Conservation (phyloP, 2,888 invertebrate genomes). For the Molanna angustata region DNA sequence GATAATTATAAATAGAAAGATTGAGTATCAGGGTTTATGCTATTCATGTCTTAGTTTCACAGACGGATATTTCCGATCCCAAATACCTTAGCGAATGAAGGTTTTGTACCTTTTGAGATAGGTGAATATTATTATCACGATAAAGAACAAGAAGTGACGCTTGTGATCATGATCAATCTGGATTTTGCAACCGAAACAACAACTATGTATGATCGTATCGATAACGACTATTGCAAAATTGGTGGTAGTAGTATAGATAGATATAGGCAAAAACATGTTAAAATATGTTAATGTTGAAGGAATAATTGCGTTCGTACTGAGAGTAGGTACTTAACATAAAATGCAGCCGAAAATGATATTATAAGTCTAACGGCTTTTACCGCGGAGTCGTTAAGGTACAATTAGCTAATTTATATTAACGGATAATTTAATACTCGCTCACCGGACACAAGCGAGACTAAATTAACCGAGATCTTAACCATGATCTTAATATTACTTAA, state of each 20-base stretch:
- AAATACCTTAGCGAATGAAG: conserved; percentile 15
- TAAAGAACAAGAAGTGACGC: conserved; percentile 18
- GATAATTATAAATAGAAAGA: no score
- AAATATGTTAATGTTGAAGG: conserved; percentile 23
- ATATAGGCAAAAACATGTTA: no score
- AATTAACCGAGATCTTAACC: no score
- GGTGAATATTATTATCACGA: conserved; percentile 11
- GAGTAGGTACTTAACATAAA: no score
- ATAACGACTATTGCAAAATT: conserved; percentile 22
- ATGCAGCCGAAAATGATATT: conserved; percentile 23
- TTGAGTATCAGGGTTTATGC: no score
- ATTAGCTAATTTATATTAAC: not conserved
- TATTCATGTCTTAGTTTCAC: no score
- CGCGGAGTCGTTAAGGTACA: conserved; percentile 4
- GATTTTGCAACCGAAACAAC: conserved; percentile 15
- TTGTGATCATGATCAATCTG: conserved; percentile 24
- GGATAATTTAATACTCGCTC: no score
- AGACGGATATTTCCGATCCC: conserved; percentile 19
- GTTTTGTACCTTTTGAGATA: no score
- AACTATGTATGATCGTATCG: conserved; percentile 2
- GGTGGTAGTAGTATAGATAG: no score
- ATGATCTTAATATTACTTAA: no score
- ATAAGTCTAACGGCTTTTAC: conserved; percentile 21
- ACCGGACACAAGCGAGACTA: no score
- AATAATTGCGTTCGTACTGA: conserved; percentile 17